Base-by-base conservation (phyloP, 2,888 invertebrate genomes). In the Lycophotia porphyrea region DNA sequence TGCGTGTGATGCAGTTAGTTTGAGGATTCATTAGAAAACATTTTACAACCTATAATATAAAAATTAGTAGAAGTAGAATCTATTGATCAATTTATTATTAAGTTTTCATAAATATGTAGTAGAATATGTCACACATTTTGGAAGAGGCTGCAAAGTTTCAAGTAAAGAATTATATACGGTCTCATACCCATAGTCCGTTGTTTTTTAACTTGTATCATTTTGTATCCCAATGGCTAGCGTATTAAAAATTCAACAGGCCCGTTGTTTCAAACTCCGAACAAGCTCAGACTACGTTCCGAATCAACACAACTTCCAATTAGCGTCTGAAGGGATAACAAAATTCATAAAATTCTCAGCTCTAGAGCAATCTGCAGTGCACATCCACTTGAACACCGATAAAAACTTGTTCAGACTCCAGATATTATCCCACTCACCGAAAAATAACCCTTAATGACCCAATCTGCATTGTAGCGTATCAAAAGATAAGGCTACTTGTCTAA, bases 391-490 rank as follows among this genome's bases (percentile, higher is more conserved):
- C 24, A 61, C 24, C 49, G 61, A 79, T 74, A 78, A 67, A 63
- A 80, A 74, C 74, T 78, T 74, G 63, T 58, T 34, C 69, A 76
- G 36, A 76, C 31, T 73, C 44, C 27, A 61, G 79, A 78, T 31
- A 78, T 24, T 42, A 39, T 74, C 39, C 36, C 31, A 21, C 47
- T 79, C 69, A 49, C 64, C 73, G 47, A 49, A 79, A 82, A 79
- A 58, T 63, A 66, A 67, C 74, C 68, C 49, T 63, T 34, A 74
- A 74, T 27, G 55, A 70, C 44, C 80, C 58, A 44, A 78, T 84
- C 82, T 84, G 71, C 85, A 84, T 71, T 34, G 85, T 81, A 74
- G 81, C 82, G 73, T 78, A 81, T 81, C 74, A 71, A 80, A 65
- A 84, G 76, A 77, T 71, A 84, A 77, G 68, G 73, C 73, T 64